Evolutionary conservation across 1,140 invertebrate species (phyloP), one percentile per base, ranked within the genome.

Genomic region (Bombus breviceps): DNA sequence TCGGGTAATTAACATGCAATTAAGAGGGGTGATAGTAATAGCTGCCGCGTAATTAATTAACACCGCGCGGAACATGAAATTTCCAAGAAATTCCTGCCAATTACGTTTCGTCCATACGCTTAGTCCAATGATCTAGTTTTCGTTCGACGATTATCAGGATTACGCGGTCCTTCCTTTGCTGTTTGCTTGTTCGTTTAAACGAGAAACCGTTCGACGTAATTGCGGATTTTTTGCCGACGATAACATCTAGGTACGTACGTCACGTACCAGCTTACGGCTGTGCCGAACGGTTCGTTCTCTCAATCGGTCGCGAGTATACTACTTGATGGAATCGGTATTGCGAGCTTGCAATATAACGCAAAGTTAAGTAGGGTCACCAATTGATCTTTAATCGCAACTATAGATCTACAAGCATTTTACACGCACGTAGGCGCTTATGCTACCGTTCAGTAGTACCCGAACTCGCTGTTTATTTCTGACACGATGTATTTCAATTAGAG

Each of bases 161-260:
- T 28, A 28, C n/a, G 1, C 18, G 37, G 34, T 39, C 3, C 47
- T 18, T 43, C 41, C 32, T 34, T 6, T 1, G 9, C 37, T 1
- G n/a, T 57, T 25, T 32, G 5, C 32, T 34, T 41, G n/a, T n/a
- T n/a, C 25, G 13, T 72, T 77, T 77, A 64, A 66, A 77, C 22
- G 57, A 79, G n/a, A 15, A 34, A 64, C 5, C 43, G 41, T 68
- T 18, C 62, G 22, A 32, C 9, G 43, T 81, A 72, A 72, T 81
- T 39, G 34, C 28, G 12, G 6, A 13, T 68, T 68, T 71, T 80
- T n/a, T 37, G 13, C 12, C n/a, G 10, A 9, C 41, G 75, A 84
- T 84, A 84, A 78, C 43, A 84, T 84, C 82, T 69, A 22, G 47
- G 18, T 53, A 18, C 47, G 18, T 53, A 37, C 37, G 8, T 10